Percentiles rank a stretch among this genome's conserved stretches.
These are phyloP conservation scores for Sialia sialis DNA, from an alignment of 2,113 vertebrate species.

Conservation along the genomic window DNA sequence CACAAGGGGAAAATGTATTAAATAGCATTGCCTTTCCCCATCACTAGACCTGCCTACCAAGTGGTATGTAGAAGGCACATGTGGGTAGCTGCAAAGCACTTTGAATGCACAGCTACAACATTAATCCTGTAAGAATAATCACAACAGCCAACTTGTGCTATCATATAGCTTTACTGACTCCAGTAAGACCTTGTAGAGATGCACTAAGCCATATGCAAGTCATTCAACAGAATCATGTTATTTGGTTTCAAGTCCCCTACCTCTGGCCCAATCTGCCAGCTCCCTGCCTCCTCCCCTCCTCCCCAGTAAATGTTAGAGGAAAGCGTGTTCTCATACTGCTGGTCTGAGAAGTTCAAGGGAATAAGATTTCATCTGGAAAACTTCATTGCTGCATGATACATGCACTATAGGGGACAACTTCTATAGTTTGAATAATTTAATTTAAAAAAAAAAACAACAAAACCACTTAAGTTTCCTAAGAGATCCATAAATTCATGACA, in stretches of 20 bases:
- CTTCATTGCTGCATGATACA: accelerated
- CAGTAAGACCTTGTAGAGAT: neutral
- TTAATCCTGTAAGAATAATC: neutral
- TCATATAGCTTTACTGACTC: neutral
- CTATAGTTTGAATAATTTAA: neutral
- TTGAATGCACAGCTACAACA: neutral
- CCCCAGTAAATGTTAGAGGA: neutral
- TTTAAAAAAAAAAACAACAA: neutral
- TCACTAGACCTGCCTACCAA: conserved; percentile 11
- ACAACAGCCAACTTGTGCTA: neutral
- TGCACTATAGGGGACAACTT: neutral
- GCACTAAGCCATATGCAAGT: neutral
- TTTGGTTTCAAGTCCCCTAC: neutral
- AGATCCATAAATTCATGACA: neutral
- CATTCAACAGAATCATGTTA: neutral
- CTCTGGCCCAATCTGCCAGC: neutral
- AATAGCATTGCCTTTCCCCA: neutral
- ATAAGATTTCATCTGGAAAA: neutral
- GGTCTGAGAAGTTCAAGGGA: neutral
- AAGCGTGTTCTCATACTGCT: neutral
- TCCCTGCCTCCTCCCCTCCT: neutral
- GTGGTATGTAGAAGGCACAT: neutral
- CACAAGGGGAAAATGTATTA: neutral
- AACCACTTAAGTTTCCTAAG: neutral
- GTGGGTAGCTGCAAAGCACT: neutral